Base-by-base conservation (phyloP, 2,888 invertebrate species). In the Chaetogeoica ovagalla region DNA sequence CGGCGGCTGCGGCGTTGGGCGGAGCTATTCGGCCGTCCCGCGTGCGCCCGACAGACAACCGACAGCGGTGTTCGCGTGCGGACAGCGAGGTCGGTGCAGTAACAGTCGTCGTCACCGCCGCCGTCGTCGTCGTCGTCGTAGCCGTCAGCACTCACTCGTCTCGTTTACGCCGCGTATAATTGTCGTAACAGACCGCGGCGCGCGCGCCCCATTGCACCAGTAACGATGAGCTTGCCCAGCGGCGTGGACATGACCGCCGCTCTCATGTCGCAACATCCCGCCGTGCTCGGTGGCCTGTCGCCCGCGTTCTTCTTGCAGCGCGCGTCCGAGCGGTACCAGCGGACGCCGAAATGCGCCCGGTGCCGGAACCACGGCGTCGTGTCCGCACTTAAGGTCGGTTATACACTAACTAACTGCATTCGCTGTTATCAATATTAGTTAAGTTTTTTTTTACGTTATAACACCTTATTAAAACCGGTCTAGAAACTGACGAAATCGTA, bases 321-420 rank as follows among this genome's bases (percentile, higher is more conserved):
- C 84, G 94, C 95, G 82, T 88, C 93, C 37, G 97, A 97, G 86
- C 90, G 97, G 85, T 97, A 96, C 87, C 97, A 97, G 88, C 89
- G 97, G 84, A 97, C 98, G 23, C 98, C 98, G 62, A 98, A 98
- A 88, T 98, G 98, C 88, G 98, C 98, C 82, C 90, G 98, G 76
- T 98, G 98, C 86, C 89, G 98, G 82, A 98, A 98, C 89, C 98
- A 98, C 89, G 98, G 98, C 84, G 96, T 97, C 83, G 97, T 98
- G 82, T 96, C 97, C 43, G 95, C 95, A 9, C 89, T 96, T 81
- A 98, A 98, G 63, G 77, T 77, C 17, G 70, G 77, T 77, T 15
- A n/a, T n/a, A n/a, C n/a, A n/a, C n/a, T n/a, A n/a, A n/a, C n/a
- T n/a, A n/a, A 30, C 30, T 30, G 30, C 30, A 30, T 2, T 30